Conservation (phyloP, 2,888 invertebrate species). For the Eupithecia inturbata region DNA sequence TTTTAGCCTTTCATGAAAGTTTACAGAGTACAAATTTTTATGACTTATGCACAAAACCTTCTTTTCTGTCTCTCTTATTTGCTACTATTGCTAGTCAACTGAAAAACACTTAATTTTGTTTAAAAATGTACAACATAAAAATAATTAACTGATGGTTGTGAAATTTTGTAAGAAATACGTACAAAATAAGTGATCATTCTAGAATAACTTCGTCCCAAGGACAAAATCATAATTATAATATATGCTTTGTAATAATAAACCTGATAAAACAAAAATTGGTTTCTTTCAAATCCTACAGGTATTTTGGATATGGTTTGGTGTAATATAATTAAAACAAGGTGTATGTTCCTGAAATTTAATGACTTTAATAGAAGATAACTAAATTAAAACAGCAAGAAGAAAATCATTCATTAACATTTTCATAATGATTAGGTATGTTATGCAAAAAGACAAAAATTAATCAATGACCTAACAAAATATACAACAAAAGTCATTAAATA, state of each 20-base stretch:
- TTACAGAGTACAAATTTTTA: not conserved
- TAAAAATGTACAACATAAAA: not conserved
- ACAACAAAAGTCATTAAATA: slow-evolving; percentile 85
- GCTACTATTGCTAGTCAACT: slow-evolving; percentile 7
- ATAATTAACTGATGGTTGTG: not conserved
- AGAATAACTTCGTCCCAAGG: slow-evolving; percentile 5
- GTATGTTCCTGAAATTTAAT: slow-evolving; percentile 83
- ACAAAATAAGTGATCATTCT: slow-evolving; percentile 9
- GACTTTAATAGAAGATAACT: slow-evolving; percentile 85
- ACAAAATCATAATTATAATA: not conserved
- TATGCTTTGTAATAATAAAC: slow-evolving; percentile 7
- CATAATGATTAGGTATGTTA: slow-evolving; percentile 75
- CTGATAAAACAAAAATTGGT: not conserved
- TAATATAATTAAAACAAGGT: slow-evolving; percentile 56
- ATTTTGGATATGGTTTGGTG: not conserved
- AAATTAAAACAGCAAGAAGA: slow-evolving; percentile 84
- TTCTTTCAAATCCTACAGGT: slow-evolving; percentile 10
- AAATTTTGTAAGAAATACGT: slow-evolving; percentile 12
- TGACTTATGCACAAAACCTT: not conserved
- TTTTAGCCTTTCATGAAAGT: not conserved
- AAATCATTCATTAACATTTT: slow-evolving; percentile 81
- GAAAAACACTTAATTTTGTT: not conserved
- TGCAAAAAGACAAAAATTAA: slow-evolving; percentile 82
- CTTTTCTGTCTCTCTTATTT: not conserved
- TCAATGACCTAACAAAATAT: slow-evolving; percentile 85